These are phyloP conservation scores for Aplocera efformata DNA, from an alignment of 2,888 invertebrate genomes.

Conservation along the genomic window DNA sequence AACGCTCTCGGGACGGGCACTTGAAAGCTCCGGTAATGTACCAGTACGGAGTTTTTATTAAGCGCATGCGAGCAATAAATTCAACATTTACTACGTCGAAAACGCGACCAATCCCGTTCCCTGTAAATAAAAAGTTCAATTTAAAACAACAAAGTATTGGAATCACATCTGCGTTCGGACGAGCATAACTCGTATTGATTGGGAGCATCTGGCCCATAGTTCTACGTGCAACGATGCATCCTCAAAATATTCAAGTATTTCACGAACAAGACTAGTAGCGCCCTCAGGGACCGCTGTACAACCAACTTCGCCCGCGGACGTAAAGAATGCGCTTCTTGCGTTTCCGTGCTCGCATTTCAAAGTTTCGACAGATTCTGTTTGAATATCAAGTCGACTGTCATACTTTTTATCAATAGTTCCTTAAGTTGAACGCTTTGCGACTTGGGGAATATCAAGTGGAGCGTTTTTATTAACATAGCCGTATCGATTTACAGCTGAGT, in stretches of 20 bases:
- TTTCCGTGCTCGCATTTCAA: conserved; percentile 33
- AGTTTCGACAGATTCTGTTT: conserved; percentile 50
- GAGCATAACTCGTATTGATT: conserved; percentile 50
- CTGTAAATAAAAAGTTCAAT: conserved; percentile 67
- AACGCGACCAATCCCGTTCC: conserved; percentile 60
- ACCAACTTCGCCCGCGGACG: conserved; percentile 32
- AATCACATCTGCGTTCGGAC: conserved; percentile 59
- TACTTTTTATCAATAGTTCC: conserved; percentile 29
- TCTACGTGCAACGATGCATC: conserved; percentile 38
- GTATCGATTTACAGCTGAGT: neutral
- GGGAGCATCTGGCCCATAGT: conserved; percentile 48
- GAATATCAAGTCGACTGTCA: conserved; percentile 44
- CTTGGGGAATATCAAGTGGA: conserved; percentile 17
- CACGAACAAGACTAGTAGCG: conserved; percentile 34
- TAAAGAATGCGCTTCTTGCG: conserved; percentile 50
- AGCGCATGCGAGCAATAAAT: conserved; percentile 62
- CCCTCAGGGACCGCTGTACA: conserved; percentile 34
- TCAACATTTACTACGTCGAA: conserved; percentile 58
- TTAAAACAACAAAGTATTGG: conserved; percentile 56
- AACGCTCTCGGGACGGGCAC: conserved; percentile 37
- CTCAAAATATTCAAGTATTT: conserved; percentile 37
- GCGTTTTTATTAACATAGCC: conserved; percentile 11
- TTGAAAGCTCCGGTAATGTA: conserved; percentile 40
- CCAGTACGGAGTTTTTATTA: conserved; percentile 58
- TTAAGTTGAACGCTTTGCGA: conserved; percentile 19